A percentile compares a stretch with the other conserved stretches of the same genome.
Conservation (phyloP, 1,140 invertebrate genomes). For the Lasioglossum baleicum region DNA sequence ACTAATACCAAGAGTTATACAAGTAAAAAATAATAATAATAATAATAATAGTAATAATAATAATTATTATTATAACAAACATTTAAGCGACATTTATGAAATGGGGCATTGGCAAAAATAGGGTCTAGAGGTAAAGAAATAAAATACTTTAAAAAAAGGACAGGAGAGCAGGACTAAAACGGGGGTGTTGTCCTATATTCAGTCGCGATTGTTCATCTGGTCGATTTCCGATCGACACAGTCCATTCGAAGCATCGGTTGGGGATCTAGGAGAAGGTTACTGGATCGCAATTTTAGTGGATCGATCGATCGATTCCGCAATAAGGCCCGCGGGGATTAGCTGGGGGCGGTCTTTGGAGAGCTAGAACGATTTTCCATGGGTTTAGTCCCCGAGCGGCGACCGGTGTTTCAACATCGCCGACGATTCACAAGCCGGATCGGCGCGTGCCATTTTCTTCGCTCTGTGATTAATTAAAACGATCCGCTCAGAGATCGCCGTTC, state of each 20-base stretch:
- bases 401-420: not conserved
- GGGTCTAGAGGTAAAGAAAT: conserved; percentile 35
- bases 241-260: not conserved
- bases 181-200: not conserved
- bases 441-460: not conserved
- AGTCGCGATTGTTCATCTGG: conserved; percentile 1
- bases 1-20: conserved; percentile 61
- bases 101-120: conserved; percentile 50
- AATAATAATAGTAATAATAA: conserved; percentile 57
- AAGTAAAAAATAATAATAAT: conserved; percentile 59
- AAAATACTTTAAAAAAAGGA: conserved; percentile 39
- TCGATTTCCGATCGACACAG: not conserved
- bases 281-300: not conserved
- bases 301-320: conserved; percentile 6
- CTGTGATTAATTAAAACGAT: conserved; percentile 63
- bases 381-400: not conserved
- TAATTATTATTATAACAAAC: conserved; percentile 59
- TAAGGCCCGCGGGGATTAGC: not conserved
- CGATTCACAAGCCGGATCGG: not conserved
- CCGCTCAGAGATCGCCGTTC: conserved; percentile 76
- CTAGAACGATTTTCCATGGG: conserved; percentile 18
- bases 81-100: conserved; percentile 47
- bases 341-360: conserved; percentile 17
- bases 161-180: not conserved
- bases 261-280: not conserved